These are phyloP conservation scores for Orchestes rusci DNA, from an alignment of 2,888 invertebrate species.

Conservation along the genomic window DNA sequence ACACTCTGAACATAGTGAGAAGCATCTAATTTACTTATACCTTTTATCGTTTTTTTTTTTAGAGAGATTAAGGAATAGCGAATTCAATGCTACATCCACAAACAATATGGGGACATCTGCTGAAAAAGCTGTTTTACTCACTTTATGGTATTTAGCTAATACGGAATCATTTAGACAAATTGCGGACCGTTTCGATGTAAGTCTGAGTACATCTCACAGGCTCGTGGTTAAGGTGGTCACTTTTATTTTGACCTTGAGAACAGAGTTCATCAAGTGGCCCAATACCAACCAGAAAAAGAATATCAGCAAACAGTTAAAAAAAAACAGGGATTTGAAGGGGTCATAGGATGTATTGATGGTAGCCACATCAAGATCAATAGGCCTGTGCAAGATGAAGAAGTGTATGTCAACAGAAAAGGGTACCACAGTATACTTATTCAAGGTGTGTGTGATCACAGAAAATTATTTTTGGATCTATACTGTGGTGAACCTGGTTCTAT, in stretches of 20 bases:
- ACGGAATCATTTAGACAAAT: slow-evolving; percentile 7
- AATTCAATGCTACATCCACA: too few species aligned
- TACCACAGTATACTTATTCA: slow-evolving; percentile 22
- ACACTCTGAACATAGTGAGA: too few species aligned
- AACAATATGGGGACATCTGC: too few species aligned
- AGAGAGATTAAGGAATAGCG: too few species aligned
- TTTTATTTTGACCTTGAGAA: background rate
- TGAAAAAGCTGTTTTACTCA: slow-evolving; percentile 4
- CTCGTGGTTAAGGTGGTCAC: background rate
- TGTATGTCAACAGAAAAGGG: slow-evolving; percentile 23
- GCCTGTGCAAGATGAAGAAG: slow-evolving; percentile 3
- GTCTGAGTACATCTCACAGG: background rate
- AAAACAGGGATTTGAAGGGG: slow-evolving; percentile 2
- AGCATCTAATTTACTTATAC: too few species aligned
- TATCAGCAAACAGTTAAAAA: slow-evolving; percentile 11
- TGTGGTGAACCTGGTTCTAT: slow-evolving; percentile 23
- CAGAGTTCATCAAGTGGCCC: slow-evolving; percentile 8
- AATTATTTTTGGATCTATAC: slow-evolving; percentile 20
- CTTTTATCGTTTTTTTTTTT: too few species aligned
- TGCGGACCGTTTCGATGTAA: slow-evolving; percentile 5
- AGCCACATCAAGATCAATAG: slow-evolving; percentile 7
- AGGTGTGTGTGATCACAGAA: slow-evolving; percentile 17
- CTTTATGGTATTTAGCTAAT: slow-evolving; percentile 7
- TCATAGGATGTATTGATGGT: slow-evolving; percentile 10
- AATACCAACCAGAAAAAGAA: background rate